phyloP scores from a whole-genome alignment of 1,140 invertebrate species.

The Drosophila bipectinata region DNA sequence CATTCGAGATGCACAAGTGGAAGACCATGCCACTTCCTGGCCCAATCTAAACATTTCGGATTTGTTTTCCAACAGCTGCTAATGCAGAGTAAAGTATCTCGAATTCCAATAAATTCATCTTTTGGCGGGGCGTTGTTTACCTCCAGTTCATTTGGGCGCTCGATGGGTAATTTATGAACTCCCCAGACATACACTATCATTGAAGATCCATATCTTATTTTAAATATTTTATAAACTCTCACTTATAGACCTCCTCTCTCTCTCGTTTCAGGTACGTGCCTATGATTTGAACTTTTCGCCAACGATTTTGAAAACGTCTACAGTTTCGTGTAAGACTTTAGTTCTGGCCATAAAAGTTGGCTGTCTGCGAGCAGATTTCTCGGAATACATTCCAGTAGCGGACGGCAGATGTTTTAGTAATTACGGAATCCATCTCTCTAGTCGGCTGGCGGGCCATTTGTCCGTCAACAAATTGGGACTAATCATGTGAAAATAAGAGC shows the following conservation, averaged over 20 bases:
- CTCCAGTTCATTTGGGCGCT: constrained; percentile 26
- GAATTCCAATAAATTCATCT: constrained; percentile 45
- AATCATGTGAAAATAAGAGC: constrained; percentile 29
- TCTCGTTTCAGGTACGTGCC: constrained; percentile 55
- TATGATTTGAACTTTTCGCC: constrained; percentile 36
- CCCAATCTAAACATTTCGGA: constrained; percentile 30
- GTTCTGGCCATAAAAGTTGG: constrained; percentile 28
- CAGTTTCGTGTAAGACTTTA: constrained; percentile 48
- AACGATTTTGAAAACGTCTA: constrained; percentile 33
- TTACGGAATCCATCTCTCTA: constrained; percentile 49
- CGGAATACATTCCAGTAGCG: constrained; percentile 31
- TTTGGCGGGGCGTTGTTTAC: constrained; percentile 42
- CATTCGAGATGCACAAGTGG: neutral
- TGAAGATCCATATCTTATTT: constrained; percentile 8
- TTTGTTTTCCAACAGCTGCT: constrained; percentile 43
- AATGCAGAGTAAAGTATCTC: constrained; percentile 1
- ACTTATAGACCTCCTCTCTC: neutral
- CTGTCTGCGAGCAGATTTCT: constrained; percentile 43
- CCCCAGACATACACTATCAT: neutral
- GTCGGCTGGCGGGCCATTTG: constrained; percentile 37
- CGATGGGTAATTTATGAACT: constrained; percentile 34
- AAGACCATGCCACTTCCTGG: constrained; percentile 33
- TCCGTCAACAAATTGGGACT: constrained; percentile 48
- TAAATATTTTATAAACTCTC: too few relatives aligned
- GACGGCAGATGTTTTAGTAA: constrained; percentile 42